Evolutionary conservation across 2,888 invertebrate genomes (phyloP), one percentile per base, ranked within the genome.

Genomic region (Lasioglossum pauxillum): DNA sequence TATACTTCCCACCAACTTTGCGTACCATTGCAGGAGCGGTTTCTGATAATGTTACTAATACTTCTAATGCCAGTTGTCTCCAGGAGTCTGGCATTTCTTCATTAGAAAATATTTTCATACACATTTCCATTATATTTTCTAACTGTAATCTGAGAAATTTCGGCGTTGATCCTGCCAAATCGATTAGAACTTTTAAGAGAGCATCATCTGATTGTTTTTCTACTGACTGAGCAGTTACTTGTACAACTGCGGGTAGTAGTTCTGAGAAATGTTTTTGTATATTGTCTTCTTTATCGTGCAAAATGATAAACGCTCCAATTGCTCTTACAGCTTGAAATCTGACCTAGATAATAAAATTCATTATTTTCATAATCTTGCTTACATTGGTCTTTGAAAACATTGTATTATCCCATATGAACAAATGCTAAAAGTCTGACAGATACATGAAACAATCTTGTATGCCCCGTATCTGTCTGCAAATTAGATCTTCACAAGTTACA

Each of bases 1-100:
- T 97, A 90, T 98, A 98, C 94, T 98, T 98, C 49, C 97, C 97
- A 23, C 98, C 98, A 89, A 98, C 97, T 95, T 99, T 99, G 83
- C 99, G 97, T 67, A 99, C 98, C 98, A 99, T 99, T 5, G 99
- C 98, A 0, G 99, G 98, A 10, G 99, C 99, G 49, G 98, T 98
- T 96, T 99, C 99, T 72, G 99, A 97, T 88, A 99, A 95, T 0
- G 97, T 97, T 86, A 99, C 97, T 95, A 97, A 96, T 19, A 98
- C 98, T 95, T 99, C 99, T 60, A 99, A 96, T 0, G 98, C 97
- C 83, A 99, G 96, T 94, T 99, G 99, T 41, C 99, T 97, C 97
- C 98, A 98, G 83, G 97, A 97, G 94, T 98, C 98, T 86, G 97
- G 96, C 57, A 97, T 96, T 53, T 97, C 93, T 79, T 95, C 94